These are phyloP conservation scores for Serilophus lunatus DNA, from an alignment of 2,113 vertebrate genomes.

Conservation along the genomic window DNA sequence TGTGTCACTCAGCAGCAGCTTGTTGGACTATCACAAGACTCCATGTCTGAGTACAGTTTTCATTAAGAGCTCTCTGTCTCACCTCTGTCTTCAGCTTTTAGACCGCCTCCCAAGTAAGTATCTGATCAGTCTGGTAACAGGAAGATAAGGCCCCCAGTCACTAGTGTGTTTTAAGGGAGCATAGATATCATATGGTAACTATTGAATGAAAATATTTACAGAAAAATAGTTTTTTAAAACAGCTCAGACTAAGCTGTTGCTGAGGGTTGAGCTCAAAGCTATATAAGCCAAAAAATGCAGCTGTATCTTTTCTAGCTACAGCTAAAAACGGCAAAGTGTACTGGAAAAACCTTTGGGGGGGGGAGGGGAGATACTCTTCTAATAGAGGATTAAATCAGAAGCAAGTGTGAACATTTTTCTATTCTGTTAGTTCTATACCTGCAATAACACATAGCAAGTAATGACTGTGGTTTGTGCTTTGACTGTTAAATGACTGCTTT, in stretches of 20 bases:
- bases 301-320: conserved; percentile 72
- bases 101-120: neutral
- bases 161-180: conserved; percentile 18
- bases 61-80: neutral
- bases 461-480: neutral
- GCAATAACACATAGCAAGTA: neutral
- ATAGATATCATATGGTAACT: neutral
- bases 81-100: neutral
- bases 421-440: conserved; percentile 27
- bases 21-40: neutral
- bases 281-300: conserved; percentile 48
- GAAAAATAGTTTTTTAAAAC: conserved; percentile 51
- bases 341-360: conserved; percentile 43
- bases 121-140: neutral
- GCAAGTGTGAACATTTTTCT: conserved; percentile 25
- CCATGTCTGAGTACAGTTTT: neutral
- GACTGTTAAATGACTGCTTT: neutral
- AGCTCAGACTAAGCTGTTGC: conserved; percentile 50
- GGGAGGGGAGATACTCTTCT: neutral
- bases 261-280: conserved; percentile 5
- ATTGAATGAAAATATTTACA: conserved; percentile 61
- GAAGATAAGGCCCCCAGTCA: neutral
- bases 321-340: conserved; percentile 51
- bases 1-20: neutral
- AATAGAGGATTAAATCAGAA: conserved; percentile 19